Base-by-base conservation (phyloP, 1,140 invertebrate species). In the Leptinotarsa texana region DNA sequence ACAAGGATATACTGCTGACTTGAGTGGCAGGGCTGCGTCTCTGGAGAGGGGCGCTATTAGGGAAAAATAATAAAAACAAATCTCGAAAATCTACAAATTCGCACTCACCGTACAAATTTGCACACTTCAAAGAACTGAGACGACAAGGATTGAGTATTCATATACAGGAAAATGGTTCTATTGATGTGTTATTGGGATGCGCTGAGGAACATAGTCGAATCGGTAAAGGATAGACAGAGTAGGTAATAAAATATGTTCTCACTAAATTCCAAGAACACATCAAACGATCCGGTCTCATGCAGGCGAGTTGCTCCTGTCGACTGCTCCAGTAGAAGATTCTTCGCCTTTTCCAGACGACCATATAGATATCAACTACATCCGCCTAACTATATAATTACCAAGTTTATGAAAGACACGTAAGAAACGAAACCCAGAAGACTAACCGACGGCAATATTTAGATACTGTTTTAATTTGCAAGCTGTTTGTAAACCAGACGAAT, bases 111-210 rank as follows among this genome's bases (percentile, higher is more conserved):
- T 57, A 17, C 21, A 65, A 18, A 65, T 65, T 65, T 65, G 63
- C 63, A 65, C 21, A 65, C 24, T 65, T 65, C 1, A 1, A 22
- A 65, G 63, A 22, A 22, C 21, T 24, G 27, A 15, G 21, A 65
- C n/a, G 4, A 2, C 51, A 57, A 57, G 51, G 51, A 57, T 57
- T 18, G 51, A 13, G 27, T 69, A 47, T 47, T 69, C 67, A 18
- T 18, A 57, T 13, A 21, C 47, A 57, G 66, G 66, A 65, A 47
- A 48, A 61, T 77, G 80, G 79, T 80, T 81, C 81, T 81, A 73
- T 75, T 81, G 81, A 82, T 82, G 81, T 82, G 81, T 80, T 82
- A 81, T 81, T 82, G 77, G 77, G 33, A 76, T 47, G 42, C 5
- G 33, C 8, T n/a, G 42, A 57, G 42, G 18, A 75, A 48, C 48